Evolutionary conservation across 2,888 invertebrate species (phyloP).

Genomic region (Drosophila putrida): DNA sequence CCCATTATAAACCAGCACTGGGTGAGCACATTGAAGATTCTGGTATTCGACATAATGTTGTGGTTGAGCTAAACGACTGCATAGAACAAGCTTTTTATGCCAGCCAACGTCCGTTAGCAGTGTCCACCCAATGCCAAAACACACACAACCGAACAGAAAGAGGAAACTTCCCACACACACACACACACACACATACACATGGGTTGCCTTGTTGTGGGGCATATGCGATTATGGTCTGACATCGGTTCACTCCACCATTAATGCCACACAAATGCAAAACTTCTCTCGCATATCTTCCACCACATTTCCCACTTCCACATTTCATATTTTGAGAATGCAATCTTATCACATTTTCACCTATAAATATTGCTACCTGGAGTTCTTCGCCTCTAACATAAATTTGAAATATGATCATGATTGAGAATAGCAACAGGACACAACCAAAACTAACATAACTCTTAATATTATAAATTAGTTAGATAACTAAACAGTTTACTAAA

Average conservation of each 20-base stretch:
- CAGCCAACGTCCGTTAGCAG: constrained; percentile 49
- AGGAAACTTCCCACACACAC: background rate
- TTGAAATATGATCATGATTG: background rate
- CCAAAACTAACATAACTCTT: no score
- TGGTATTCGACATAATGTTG: constrained; percentile 81
- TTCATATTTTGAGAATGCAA: constrained; percentile 16
- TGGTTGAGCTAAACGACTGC: constrained; percentile 81
- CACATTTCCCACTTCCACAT: background rate
- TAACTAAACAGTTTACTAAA: background rate
- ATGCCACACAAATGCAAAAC: constrained; percentile 22
- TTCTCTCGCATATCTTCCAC: background rate
- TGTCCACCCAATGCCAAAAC: constrained; percentile 40
- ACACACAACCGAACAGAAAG: constrained; percentile 6
- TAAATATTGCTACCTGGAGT: constrained; percentile 3
- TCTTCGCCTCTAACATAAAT: background rate
- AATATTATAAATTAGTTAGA: background rate
- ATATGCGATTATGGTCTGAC: constrained; percentile 67
- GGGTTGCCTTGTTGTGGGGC: constrained; percentile 63
- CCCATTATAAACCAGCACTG: constrained; percentile 41
- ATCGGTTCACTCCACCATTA: constrained; percentile 25
- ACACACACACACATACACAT: constrained; percentile 23
- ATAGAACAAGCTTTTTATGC: constrained; percentile 78
- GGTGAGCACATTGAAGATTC: constrained; percentile 77
- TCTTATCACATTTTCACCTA: constrained; percentile 31
- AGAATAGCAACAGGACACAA: background rate